Conservation (phyloP, 2,888 invertebrate species). For the Drosophila ochracea region DNA sequence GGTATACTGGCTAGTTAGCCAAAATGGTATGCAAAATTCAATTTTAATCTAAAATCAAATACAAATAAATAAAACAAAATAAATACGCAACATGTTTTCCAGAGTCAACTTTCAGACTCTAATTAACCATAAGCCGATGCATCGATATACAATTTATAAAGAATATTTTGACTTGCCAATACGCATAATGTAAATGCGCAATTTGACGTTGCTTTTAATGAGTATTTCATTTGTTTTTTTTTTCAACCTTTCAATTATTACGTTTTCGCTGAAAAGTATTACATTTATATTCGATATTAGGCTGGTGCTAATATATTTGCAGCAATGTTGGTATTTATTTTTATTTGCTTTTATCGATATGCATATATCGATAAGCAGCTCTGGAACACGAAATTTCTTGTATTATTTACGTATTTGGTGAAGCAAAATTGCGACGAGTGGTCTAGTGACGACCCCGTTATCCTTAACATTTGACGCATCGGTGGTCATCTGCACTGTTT, state of each 20-base stretch:
- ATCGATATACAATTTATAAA: background rate
- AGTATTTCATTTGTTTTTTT: background rate
- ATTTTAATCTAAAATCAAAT: background rate
- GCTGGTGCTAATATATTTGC: background rate
- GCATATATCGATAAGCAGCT: slow-evolving; percentile 43
- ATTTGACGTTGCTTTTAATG: background rate
- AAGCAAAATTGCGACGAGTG: slow-evolving; percentile 34
- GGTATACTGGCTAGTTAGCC: too few relatives aligned
- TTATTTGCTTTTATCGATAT: slow-evolving; percentile 30
- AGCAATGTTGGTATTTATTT: background rate
- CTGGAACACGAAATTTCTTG: slow-evolving; percentile 60
- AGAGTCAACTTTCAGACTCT: background rate
- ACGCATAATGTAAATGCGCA: background rate
- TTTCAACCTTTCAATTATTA: background rate
- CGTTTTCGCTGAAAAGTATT: background rate
- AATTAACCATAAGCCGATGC: background rate
- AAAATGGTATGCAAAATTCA: background rate
- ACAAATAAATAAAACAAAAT: background rate
- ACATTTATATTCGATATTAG: background rate
- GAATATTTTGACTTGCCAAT: background rate
- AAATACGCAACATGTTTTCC: background rate
- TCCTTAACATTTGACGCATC: slow-evolving; percentile 15
- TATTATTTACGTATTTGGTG: slow-evolving; percentile 69
- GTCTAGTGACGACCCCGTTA: slow-evolving; percentile 20
- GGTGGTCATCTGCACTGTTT: slow-evolving; percentile 12